Conservation (phyloP, 2,797 vertebrate genomes). For the Enteromius argenteus region DNA sequence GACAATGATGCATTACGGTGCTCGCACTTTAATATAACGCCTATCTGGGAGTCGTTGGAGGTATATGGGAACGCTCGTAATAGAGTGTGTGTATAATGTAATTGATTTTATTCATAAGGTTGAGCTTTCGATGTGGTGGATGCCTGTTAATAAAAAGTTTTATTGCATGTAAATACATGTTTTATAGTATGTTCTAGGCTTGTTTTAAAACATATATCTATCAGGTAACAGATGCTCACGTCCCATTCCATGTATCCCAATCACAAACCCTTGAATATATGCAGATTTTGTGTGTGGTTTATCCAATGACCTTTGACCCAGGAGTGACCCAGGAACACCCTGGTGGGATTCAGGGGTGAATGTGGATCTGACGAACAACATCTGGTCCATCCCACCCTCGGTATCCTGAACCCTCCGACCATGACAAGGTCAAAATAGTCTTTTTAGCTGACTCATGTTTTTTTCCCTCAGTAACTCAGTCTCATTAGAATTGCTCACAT, state of each 20-base stretch:
- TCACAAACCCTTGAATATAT: background rate
- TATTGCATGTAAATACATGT: slow-evolving; percentile 10
- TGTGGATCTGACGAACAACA: slow-evolving; percentile 39
- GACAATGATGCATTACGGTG: slow-evolving; percentile 72
- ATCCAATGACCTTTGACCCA: slow-evolving; percentile 34
- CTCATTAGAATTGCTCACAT: slow-evolving; percentile 34
- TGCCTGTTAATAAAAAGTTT: slow-evolving; percentile 39
- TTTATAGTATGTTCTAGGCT: slow-evolving; percentile 8
- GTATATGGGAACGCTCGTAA: slow-evolving; percentile 36
- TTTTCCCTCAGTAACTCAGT: background rate
- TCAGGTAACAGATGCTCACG: background rate
- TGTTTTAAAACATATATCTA: slow-evolving; percentile 16
- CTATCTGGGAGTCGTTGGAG: slow-evolving; percentile 53
- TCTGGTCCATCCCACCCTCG: slow-evolving; percentile 32
- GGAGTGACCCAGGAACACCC: slow-evolving; percentile 31
- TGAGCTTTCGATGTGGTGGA: background rate
- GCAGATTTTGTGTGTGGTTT: slow-evolving; percentile 43
- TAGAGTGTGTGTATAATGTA: slow-evolving; percentile 42
- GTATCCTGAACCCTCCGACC: background rate
- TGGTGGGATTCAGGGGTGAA: slow-evolving; percentile 34
- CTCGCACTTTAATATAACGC: slow-evolving; percentile 50
- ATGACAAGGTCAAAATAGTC: slow-evolving; percentile 35
- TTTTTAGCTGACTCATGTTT: slow-evolving; percentile 25
- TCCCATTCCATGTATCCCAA: background rate
- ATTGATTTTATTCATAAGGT: slow-evolving; percentile 52